phyloP scores from a whole-genome alignment of 2,888 invertebrate species.

The Leptinotarsa haldemani region DNA sequence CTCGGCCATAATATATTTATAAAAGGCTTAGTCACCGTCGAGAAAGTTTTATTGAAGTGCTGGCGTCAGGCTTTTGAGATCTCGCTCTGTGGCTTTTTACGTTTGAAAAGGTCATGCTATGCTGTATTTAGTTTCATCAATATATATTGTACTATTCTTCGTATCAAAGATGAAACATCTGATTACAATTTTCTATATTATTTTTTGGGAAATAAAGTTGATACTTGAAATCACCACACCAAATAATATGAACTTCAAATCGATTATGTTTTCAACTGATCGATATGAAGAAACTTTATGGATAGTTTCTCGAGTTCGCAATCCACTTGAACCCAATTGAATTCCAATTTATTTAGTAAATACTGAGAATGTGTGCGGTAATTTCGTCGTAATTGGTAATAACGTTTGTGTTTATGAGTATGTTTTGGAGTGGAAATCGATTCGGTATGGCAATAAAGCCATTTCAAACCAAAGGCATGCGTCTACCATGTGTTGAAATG shows the following conservation, averaged over 20 bases:
- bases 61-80: background rate
- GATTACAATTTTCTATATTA: too few relatives aligned
- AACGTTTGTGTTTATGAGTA: constrained; percentile 8
- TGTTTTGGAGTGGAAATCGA: constrained; percentile 4
- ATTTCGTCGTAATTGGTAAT: constrained; percentile 20
- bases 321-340: constrained; percentile 14
- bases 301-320: background rate
- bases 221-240: too few relatives aligned
- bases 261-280: too few relatives aligned
- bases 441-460: background rate
- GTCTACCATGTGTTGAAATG: background rate
- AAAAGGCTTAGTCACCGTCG: background rate
- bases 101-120: too few relatives aligned
- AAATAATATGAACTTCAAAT: too few relatives aligned
- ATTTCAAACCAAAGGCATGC: background rate
- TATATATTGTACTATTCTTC: too few relatives aligned
- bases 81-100: background rate
- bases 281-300: background rate
- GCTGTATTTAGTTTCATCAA: too few relatives aligned
- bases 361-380: background rate
- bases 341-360: constrained; percentile 22
- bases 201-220: too few relatives aligned
- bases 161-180: too few relatives aligned
- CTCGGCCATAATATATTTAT: background rate
- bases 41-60: background rate